phyloP scores from a whole-genome alignment of 2,888 invertebrate genomes.

The Mythimna loreyi region DNA sequence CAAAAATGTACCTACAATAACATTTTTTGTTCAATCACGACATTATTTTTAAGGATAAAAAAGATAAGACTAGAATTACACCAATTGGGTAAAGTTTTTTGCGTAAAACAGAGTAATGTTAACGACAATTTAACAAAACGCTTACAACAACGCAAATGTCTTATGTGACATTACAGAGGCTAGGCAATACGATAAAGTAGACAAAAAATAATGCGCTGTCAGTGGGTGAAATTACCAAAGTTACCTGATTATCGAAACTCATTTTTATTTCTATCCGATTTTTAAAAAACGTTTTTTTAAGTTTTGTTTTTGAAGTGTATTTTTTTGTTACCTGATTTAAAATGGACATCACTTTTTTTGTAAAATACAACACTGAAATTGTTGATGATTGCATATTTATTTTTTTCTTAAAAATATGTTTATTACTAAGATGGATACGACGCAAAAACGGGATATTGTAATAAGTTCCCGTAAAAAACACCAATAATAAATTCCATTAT shows the following conservation, averaged over 20 bases:
- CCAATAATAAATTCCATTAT: slow-evolving; percentile 81
- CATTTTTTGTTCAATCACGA: slow-evolving; percentile 65
- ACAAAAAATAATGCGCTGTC: slow-evolving; percentile 82
- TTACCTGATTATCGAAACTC: slow-evolving; percentile 22
- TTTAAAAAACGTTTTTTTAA: background rate
- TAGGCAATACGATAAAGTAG: slow-evolving; percentile 80
- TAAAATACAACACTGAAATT: slow-evolving; percentile 14
- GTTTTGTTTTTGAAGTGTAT: slow-evolving; percentile 12
- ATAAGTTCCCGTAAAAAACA: slow-evolving; percentile 76
- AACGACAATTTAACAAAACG: slow-evolving; percentile 62
- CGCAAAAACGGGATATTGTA: slow-evolving; percentile 69
- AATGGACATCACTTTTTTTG: slow-evolving; percentile 11
- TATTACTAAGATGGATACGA: slow-evolving; percentile 79
- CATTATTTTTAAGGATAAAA: slow-evolving; percentile 65
- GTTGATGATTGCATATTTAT: slow-evolving; percentile 53
- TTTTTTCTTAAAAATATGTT: slow-evolving; percentile 33
- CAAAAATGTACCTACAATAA: slow-evolving; percentile 68
- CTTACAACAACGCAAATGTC: slow-evolving; percentile 84
- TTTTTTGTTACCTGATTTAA: slow-evolving; percentile 1
- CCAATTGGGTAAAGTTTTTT: slow-evolving; percentile 78
- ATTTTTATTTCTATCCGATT: slow-evolving; percentile 11
- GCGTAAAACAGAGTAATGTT: slow-evolving; percentile 58
- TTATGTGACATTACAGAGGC: slow-evolving; percentile 84
- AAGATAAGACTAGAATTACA: slow-evolving; percentile 87
- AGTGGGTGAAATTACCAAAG: slow-evolving; percentile 61